Percentiles rank a stretch among this genome's conserved stretches.
Conservation (phyloP, 2,113 vertebrate genomes). For the Numida meleagris region DNA sequence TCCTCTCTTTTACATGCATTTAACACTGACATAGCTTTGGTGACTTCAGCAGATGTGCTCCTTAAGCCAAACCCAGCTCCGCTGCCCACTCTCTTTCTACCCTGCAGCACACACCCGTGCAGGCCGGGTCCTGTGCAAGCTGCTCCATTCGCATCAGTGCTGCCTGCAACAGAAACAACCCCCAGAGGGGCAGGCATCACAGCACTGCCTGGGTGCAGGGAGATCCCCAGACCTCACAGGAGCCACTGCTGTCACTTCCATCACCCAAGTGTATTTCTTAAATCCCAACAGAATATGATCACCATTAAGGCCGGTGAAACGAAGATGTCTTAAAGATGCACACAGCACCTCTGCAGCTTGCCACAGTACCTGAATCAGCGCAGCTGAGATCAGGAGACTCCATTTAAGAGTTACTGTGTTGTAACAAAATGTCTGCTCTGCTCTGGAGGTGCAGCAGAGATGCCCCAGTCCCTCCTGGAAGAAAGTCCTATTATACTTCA, state of each 20-base stretch:
- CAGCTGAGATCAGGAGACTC: background rate
- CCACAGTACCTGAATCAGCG: constrained; percentile 16
- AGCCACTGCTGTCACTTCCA: background rate
- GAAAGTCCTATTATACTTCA: constrained; percentile 55
- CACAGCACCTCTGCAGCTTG: constrained; percentile 27
- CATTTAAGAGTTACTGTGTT: background rate
- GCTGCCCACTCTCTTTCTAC: rapidly evolving
- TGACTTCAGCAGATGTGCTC: background rate
- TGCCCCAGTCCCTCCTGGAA: constrained; percentile 24
- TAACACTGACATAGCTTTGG: background rate
- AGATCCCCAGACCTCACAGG: rapidly evolving
- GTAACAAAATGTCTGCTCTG: constrained; percentile 30
- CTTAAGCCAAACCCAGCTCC: background rate
- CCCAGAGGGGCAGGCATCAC: background rate
- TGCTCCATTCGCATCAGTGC: constrained; percentile 26
- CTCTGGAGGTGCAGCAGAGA: constrained; percentile 21
- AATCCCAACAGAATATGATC: constrained; percentile 48
- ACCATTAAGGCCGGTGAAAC: constrained; percentile 60
- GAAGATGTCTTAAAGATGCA: constrained; percentile 60
- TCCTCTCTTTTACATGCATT: background rate
- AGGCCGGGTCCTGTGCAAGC: background rate
- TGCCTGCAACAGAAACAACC: constrained; percentile 26
- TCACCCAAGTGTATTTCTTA: background rate
- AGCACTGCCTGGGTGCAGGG: rapidly evolving
- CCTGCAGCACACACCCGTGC: background rate